Evolutionary conservation across 2,797 vertebrate species (phyloP).

Genomic region (Fistularia tabacaria): DNA sequence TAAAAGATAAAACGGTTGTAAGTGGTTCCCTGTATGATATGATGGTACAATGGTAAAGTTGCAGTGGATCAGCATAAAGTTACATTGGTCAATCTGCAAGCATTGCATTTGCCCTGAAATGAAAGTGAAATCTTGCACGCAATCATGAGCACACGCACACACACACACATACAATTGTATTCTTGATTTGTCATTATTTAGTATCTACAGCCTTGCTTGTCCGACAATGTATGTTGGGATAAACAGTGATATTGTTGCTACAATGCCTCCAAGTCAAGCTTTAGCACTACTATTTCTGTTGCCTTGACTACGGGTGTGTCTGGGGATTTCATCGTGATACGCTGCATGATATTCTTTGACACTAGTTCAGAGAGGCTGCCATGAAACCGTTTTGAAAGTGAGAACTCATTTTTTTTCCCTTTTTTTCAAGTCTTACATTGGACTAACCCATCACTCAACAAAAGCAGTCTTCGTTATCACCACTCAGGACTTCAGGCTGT

Average conservation of each 20-base stretch:
- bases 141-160: no score
- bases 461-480: slow-evolving; percentile 20
- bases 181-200: slow-evolving; percentile 6
- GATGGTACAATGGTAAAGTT: no score
- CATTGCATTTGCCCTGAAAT: no score
- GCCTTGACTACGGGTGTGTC: slow-evolving; percentile 72
- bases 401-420: slow-evolving; percentile 34
- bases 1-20: no score
- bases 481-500: slow-evolving; percentile 5
- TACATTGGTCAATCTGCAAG: no score
- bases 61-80: no score
- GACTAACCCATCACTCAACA: slow-evolving; percentile 31
- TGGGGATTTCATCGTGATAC: slow-evolving; percentile 57
- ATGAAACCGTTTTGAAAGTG: slow-evolving; percentile 29
- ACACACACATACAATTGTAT: not conserved
- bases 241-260: slow-evolving; percentile 22
- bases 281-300: slow-evolving; percentile 53
- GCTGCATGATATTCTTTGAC: slow-evolving; percentile 54
- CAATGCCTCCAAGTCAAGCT: slow-evolving; percentile 41
- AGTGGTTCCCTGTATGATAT: no score
- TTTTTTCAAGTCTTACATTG: slow-evolving; percentile 2
- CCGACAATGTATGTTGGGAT: slow-evolving; percentile 14
- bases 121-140: no score
- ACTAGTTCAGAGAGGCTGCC: slow-evolving; percentile 42
- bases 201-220: slow-evolving; percentile 40